Conservation (phyloP, 2,797 vertebrate species). For the Sciurus carolinensis region DNA sequence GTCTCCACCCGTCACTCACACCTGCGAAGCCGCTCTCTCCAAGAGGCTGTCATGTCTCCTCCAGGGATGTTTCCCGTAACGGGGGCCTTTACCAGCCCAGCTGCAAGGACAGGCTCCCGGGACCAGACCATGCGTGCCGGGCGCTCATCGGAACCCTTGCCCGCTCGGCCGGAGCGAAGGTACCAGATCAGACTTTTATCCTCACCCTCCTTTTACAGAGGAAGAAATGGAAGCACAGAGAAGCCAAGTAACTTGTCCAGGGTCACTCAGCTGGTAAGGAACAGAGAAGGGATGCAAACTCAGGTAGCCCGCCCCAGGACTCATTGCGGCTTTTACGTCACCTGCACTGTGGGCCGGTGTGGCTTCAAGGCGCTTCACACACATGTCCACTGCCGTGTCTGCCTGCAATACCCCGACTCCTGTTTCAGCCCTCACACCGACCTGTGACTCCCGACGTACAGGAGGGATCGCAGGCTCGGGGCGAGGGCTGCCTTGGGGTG, state of each 20-base stretch:
- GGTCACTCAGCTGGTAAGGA: neutral
- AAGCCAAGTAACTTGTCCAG: neutral
- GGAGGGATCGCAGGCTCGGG: neutral
- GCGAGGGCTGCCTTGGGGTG: neutral
- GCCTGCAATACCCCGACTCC: fast-evolving
- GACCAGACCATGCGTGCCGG: neutral
- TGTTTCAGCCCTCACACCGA: neutral
- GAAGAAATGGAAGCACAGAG: neutral
- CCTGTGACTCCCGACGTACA: neutral
- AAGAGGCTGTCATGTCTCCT: neutral
- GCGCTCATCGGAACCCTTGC: neutral
- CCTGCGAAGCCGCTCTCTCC: neutral
- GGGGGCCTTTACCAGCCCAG: neutral
- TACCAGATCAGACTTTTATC: neutral
- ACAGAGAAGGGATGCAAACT: neutral
- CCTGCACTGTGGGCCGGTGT: fast-evolving
- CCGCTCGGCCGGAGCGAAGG: neutral
- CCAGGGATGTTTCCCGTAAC: neutral
- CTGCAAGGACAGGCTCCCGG: neutral
- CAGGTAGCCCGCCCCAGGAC: neutral
- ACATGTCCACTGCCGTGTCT: fast-evolving
- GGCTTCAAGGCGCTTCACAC: neutral
- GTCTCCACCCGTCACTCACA: neutral
- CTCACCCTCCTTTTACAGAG: neutral
- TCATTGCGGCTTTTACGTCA: fast-evolving